Evolutionary conservation across 1,140 invertebrate genomes (phyloP), one percentile per base, ranked within the genome.

Genomic region (Sitobion miscanthi): DNA sequence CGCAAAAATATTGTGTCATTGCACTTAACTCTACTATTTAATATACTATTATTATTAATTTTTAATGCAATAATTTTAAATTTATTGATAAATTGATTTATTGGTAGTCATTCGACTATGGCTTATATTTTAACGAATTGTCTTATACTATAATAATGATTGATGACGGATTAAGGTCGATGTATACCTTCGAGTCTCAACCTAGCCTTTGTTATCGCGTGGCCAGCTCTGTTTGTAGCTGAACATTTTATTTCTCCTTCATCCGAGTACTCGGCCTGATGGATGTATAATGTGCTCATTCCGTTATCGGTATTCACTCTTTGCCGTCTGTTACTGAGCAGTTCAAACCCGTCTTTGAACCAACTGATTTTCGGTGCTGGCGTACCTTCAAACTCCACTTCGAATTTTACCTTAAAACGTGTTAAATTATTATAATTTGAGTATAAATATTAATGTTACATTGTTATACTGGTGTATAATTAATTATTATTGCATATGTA

Each of bases 211-310:
- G 97, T 97, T 17, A 97, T 97, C 11, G 97, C 96, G 94, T 98
- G 97, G 21, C 98, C 98, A 57, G 96, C 96, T 94, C 97, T 96
- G 95, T 98, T 98, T 9, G 97, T 98, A 9, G 97, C 98, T 2
- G 97, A 97, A 94, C 98, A 98, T 95, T 98, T 98, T 88, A 98
- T 97, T 95, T 98, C 97, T 23, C 98, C 98, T 95, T 98, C 97
- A 94, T 98, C 98, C 69, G 96, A 96, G 6, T 98, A 95, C 14
- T 97, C 96, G 25, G 97, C 97, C 94, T 98, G 97, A 95, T 98
- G 96, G 94, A 98, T 97, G n/a, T 98, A 96, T 8, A 99, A 96
- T 54, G 97, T 96, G 95, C 97, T 98, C 52, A 96, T 96, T 42
- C 97, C 97, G 93, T 97, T 97, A 93, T 97, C 97, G 1, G 97